Percentiles rank a stretch among this genome's conserved stretches.
These are phyloP conservation scores for Saccostrea glomerata DNA, from an alignment of 1,140 invertebrate genomes.

Conservation along the genomic window DNA sequence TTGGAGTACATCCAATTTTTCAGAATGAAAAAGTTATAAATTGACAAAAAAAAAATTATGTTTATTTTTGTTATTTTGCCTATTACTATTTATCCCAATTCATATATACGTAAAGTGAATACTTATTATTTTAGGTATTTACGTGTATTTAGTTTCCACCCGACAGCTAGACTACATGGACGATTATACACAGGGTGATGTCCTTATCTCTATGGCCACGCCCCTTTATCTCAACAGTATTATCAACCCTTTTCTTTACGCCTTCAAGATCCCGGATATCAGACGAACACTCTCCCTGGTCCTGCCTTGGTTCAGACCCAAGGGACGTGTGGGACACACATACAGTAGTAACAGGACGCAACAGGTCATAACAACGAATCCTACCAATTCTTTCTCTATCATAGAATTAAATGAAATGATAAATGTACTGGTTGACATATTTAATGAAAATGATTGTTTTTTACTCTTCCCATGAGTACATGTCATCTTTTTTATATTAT, in stretches of 20 bases:
- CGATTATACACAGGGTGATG: neutral
- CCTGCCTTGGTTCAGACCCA: neutral
- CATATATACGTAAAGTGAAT: neutral
- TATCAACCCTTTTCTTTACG: slow-evolving; percentile 33
- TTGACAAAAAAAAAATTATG: too few relatives aligned
- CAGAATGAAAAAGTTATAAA: too few relatives aligned
- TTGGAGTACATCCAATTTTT: too few relatives aligned
- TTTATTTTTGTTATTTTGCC: too few relatives aligned
- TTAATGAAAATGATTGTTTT: too few relatives aligned
- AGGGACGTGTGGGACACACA: too few relatives aligned
- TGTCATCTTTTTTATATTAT: too few relatives aligned
- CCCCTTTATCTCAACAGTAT: slow-evolving; percentile 28
- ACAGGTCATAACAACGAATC: neutral
- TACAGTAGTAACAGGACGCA: neutral
- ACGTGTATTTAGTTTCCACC: slow-evolving; percentile 13
- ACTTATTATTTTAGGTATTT: slow-evolving; percentile 29
- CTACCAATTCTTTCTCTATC: neutral
- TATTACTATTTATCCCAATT: neutral
- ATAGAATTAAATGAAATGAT: neutral
- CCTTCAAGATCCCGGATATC: slow-evolving; percentile 38
- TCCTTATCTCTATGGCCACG: neutral
- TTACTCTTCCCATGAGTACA: too few relatives aligned
- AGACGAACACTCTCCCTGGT: neutral
- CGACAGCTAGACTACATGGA: neutral
- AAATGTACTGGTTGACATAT: too few relatives aligned